A percentile compares a stretch with the other conserved stretches of the same genome.
Conservation (phyloP, 1,140 invertebrate genomes). For the Magallana gigas region DNA sequence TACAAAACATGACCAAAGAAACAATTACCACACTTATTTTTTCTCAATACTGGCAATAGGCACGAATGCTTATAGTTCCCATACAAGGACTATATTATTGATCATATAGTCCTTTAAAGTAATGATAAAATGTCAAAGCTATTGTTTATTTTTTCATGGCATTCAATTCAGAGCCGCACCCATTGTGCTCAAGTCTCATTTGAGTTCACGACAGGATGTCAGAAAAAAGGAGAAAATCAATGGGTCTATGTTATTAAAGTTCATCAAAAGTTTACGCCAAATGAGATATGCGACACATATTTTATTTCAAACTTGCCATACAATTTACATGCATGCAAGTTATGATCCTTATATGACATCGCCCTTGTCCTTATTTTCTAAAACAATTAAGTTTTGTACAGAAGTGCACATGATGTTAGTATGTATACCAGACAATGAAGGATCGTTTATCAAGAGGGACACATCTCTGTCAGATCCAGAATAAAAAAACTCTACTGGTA, state of each 20-base stretch:
- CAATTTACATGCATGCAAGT: neutral
- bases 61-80: neutral
- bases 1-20: too few species aligned
- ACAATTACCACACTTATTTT: too few species aligned
- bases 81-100: neutral
- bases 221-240: neutral
- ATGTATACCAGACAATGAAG: neutral
- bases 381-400: neutral
- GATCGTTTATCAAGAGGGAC: too few species aligned
- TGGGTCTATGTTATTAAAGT: neutral
- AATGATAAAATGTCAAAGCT: neutral
- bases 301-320: neutral
- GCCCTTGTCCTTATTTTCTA: neutral
- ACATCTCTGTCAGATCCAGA: too few species aligned
- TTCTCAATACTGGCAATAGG: neutral
- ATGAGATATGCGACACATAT: neutral
- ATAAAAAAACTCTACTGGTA: too few species aligned
- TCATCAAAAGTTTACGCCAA: neutral
- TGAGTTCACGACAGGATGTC: neutral
- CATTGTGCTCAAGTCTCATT: neutral
- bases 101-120: neutral
- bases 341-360: neutral
- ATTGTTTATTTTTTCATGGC: constrained; percentile 14
- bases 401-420: neutral
- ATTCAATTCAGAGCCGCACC: neutral